These are phyloP conservation scores for Myathropa florea DNA, from an alignment of 2,888 invertebrate genomes.

Conservation along the genomic window DNA sequence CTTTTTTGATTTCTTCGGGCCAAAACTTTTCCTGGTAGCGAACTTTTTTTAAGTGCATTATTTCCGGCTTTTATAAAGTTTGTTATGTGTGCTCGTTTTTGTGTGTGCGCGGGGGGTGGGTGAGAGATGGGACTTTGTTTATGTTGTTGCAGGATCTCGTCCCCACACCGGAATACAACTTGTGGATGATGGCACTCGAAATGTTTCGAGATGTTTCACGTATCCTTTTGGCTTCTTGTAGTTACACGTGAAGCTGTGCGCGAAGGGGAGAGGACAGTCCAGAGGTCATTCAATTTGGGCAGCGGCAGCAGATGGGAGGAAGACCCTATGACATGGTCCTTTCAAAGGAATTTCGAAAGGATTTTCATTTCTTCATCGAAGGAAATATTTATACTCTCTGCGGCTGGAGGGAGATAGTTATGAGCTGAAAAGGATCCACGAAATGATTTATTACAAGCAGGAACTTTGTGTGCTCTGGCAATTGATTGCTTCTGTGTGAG, in stretches of 20 bases:
- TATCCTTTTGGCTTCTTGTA: conserved; percentile 43
- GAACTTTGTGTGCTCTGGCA: conserved; percentile 16
- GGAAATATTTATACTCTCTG: conserved; percentile 1
- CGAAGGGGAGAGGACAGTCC: conserved; percentile 20
- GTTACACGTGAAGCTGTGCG: conserved; percentile 22
- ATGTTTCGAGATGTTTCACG: conserved; percentile 53
- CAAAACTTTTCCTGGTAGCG: conserved; percentile 39
- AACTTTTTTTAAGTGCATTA: conserved; percentile 75
- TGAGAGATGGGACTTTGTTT: conserved; percentile 57
- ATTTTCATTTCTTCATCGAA: conserved; percentile 21
- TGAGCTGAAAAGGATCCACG: conserved; percentile 49
- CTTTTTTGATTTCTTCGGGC: background rate
- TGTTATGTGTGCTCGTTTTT: conserved; percentile 43
- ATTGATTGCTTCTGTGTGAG: conserved; percentile 20
- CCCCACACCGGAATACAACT: conserved; percentile 29
- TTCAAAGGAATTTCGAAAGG: conserved; percentile 24
- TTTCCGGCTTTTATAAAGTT: conserved; percentile 76
- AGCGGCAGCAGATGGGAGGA: background rate
- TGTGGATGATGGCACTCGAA: conserved; percentile 40
- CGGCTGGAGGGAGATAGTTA: conserved; percentile 17
- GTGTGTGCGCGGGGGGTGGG: background rate
- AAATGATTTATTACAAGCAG: conserved; percentile 57
- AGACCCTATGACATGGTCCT: conserved; percentile 8
- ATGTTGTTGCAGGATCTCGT: conserved; percentile 20
- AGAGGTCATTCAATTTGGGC: conserved; percentile 52